phyloP scores from a whole-genome alignment of 1,140 invertebrate species.

The Aphelinus atriplicis region DNA sequence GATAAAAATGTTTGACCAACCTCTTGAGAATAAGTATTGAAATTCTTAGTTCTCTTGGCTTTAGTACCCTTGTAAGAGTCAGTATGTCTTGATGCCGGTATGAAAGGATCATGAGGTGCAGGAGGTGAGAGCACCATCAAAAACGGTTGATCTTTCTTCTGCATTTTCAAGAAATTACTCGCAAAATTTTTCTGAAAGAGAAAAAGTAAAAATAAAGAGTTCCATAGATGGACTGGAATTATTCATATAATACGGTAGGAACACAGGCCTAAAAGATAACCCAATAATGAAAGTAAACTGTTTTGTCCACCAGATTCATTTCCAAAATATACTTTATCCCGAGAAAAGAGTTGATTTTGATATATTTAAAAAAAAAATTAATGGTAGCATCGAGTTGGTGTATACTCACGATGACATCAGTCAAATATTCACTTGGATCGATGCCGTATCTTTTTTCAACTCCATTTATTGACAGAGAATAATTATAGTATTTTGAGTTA shows the following conservation, averaged over 20 bases:
- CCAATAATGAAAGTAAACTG: no score
- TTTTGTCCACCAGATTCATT: no score
- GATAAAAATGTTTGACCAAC: slow-evolving; percentile 77
- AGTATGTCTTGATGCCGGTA: slow-evolving; percentile 77
- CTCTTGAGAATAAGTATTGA: slow-evolving; percentile 70
- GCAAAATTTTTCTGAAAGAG: slow-evolving; percentile 67
- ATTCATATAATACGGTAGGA: no score
- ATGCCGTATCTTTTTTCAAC: slow-evolving; percentile 69
- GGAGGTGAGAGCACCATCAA: slow-evolving; percentile 87
- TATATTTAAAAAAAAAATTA: no score
- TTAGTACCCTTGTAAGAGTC: slow-evolving; percentile 70
- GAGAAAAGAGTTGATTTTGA: no score
- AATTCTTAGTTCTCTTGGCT: slow-evolving; percentile 77
- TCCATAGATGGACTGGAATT: neutral
- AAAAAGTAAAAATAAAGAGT: slow-evolving; percentile 26
- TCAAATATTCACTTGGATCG: slow-evolving; percentile 76
- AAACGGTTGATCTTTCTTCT: slow-evolving; percentile 69
- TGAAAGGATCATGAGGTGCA: slow-evolving; percentile 86
- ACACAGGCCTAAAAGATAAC: neutral
- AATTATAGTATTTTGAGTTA: slow-evolving; percentile 90
- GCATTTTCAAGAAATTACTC: slow-evolving; percentile 68
- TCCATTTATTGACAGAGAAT: slow-evolving; percentile 85
- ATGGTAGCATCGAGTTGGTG: no score
- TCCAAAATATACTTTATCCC: no score
- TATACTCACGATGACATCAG: slow-evolving; percentile 82